These are phyloP conservation scores for Drosophila guanche DNA, from an alignment of 1,140 invertebrate genomes.

Conservation along the genomic window DNA sequence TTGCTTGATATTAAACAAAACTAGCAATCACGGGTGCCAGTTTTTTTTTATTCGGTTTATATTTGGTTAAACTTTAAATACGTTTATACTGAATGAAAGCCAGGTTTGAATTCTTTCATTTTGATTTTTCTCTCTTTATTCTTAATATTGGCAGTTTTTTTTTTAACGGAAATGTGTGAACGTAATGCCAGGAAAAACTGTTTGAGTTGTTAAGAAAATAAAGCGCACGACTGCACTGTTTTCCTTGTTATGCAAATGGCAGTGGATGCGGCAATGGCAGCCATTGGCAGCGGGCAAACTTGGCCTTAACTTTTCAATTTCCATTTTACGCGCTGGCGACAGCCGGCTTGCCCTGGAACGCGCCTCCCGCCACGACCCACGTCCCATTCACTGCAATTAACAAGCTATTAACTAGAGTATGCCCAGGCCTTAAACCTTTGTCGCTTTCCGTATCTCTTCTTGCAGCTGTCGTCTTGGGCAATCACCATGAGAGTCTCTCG, in stretches of 20 bases:
- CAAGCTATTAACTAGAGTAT: slow-evolving; percentile 43
- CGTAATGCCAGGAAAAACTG: slow-evolving; percentile 1
- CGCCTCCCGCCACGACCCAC: too few relatives aligned
- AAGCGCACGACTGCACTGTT: slow-evolving; percentile 4
- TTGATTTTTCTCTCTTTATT: not conserved
- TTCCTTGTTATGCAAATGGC: slow-evolving; percentile 27
- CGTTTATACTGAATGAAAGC: too few relatives aligned
- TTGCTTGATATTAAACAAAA: too few relatives aligned
- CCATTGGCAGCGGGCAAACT: slow-evolving; percentile 6
- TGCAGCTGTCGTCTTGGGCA: slow-evolving; percentile 63
- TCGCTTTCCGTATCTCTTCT: slow-evolving; percentile 21
- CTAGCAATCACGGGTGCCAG: too few relatives aligned
- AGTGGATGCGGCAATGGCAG: slow-evolving; percentile 1
- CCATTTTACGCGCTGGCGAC: slow-evolving; percentile 29
- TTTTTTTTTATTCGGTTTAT: too few relatives aligned
- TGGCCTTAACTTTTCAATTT: slow-evolving; percentile 34
- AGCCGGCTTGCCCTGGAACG: not conserved
- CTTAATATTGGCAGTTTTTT: not conserved
- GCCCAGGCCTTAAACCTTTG: not conserved
- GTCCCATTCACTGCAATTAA: slow-evolving; percentile 56
- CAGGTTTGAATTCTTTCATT: too few relatives aligned
- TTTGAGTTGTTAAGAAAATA: slow-evolving; percentile 33
- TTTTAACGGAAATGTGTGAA: slow-evolving; percentile 1
- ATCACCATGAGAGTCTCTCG: slow-evolving; percentile 66
- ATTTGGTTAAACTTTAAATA: too few relatives aligned